Percentiles rank a stretch among this genome's conserved stretches.
These are phyloP conservation scores for Bicyclus anynana DNA, from an alignment of 1,140 invertebrate species.

Conservation along the genomic window DNA sequence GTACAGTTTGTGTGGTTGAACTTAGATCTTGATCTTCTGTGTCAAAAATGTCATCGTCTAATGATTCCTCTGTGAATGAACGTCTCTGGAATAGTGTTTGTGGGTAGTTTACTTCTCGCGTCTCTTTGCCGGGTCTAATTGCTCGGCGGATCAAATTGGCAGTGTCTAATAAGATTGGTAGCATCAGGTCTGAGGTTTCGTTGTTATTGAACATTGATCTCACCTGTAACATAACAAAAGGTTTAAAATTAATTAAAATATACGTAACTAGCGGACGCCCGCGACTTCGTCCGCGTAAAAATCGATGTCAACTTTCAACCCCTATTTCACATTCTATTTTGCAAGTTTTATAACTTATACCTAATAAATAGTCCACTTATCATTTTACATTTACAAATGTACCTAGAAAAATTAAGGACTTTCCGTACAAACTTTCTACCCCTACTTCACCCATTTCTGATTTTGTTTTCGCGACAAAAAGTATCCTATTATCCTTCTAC, in stretches of 20 bases:
- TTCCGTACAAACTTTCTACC: no score
- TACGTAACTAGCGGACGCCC: not conserved
- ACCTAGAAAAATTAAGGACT: no score
- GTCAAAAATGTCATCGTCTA: conserved; percentile 43
- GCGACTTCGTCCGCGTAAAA: not conserved
- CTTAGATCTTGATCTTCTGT: conserved; percentile 32
- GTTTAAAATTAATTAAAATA: conserved; percentile 2
- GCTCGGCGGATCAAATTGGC: conserved; percentile 79
- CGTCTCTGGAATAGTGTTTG: conserved; percentile 59
- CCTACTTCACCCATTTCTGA: no score
- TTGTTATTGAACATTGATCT: conserved; percentile 78
- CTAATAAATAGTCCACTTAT: no score
- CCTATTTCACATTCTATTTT: no score
- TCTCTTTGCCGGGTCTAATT: conserved; percentile 54
- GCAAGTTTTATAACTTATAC: no score
- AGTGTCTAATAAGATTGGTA: conserved; percentile 82
- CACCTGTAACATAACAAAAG: conserved; percentile 65
- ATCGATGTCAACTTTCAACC: not conserved
- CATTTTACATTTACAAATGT: no score
- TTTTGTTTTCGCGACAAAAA: no score
- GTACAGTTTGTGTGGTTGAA: conserved; percentile 26
- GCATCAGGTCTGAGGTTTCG: conserved; percentile 77
- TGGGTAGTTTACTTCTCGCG: conserved; percentile 50
- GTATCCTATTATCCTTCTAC: no score
- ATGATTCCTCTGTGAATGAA: conserved; percentile 49